A percentile compares a stretch with the other conserved stretches of the same genome.
These are phyloP conservation scores for Agonopterix alstromeriana DNA, from an alignment of 2,888 invertebrate genomes.

Conservation along the genomic window DNA sequence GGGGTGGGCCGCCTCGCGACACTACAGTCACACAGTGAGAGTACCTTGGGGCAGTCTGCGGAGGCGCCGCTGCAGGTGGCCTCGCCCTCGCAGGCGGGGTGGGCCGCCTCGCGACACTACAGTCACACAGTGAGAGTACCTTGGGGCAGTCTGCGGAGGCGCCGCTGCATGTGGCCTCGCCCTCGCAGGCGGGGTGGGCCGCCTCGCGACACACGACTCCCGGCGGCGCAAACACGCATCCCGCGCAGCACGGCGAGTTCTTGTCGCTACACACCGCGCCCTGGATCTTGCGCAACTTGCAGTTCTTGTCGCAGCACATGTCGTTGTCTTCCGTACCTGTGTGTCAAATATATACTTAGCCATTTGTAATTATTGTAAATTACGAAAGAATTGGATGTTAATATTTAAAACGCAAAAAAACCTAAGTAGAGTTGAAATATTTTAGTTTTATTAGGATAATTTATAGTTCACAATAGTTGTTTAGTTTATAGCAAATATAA, in stretches of 20 bases:
- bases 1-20: conserved; percentile 92
- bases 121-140: conserved; percentile 76
- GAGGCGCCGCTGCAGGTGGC: conserved; percentile 88
- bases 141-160: conserved; percentile 69
- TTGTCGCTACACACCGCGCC: conserved; percentile 97
- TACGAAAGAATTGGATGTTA: too few species aligned
- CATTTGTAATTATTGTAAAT: neutral
- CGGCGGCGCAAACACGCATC: conserved; percentile 90
- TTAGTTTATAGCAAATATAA: too few species aligned
- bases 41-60: conserved; percentile 68
- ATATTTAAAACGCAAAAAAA: too few species aligned
- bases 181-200: conserved; percentile 94
- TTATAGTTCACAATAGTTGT: neutral
- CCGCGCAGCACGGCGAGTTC: conserved; percentile 96
- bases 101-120: conserved; percentile 93
- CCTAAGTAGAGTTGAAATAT: neutral
- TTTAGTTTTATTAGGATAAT: neutral
- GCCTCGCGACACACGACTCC: conserved; percentile 93
- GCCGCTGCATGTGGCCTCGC: conserved; percentile 93
- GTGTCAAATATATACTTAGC: neutral
- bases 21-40: conserved; percentile 35
- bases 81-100: conserved; percentile 94
- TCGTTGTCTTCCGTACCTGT: conserved; percentile 91
- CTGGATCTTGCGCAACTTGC: conserved; percentile 87
- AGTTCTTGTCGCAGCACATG: conserved; percentile 95